phyloP scores from a whole-genome alignment of 2,797 vertebrate genomes.

The Myotis findleyi region DNA sequence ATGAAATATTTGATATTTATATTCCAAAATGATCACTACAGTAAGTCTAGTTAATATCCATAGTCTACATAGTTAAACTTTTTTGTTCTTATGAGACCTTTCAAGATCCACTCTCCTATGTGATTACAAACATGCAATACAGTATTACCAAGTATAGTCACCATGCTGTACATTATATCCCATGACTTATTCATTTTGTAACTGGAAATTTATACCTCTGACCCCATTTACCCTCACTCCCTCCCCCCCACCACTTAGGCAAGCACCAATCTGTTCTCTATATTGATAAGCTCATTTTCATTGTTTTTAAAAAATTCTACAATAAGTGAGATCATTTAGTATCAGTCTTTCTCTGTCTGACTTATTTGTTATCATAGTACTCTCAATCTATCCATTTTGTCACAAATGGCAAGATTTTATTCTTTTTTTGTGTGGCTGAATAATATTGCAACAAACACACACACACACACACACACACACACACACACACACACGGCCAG shows the following conservation, averaged over 20 bases:
- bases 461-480: neutral
- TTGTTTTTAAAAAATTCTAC: neutral
- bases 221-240: neutral
- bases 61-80: neutral
- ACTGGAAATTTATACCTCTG: neutral
- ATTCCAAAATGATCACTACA: neutral
- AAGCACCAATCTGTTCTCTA: neutral
- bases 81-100: neutral
- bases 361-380: neutral
- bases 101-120: neutral
- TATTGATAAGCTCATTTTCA: neutral
- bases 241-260: neutral
- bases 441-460: neutral
- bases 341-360: neutral
- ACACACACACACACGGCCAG: neutral
- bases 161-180: neutral
- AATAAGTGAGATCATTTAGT: neutral
- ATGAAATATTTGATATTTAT: neutral
- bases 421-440: neutral
- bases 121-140: neutral
- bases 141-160: neutral
- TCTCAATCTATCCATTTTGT: neutral
- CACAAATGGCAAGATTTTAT: neutral
- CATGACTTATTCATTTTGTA: neutral
- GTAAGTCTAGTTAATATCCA: neutral